A percentile compares a stretch with the other conserved stretches of the same genome.
phyloP scores from a whole-genome alignment of 2,888 invertebrate genomes.

The Ormia ochracea region DNA sequence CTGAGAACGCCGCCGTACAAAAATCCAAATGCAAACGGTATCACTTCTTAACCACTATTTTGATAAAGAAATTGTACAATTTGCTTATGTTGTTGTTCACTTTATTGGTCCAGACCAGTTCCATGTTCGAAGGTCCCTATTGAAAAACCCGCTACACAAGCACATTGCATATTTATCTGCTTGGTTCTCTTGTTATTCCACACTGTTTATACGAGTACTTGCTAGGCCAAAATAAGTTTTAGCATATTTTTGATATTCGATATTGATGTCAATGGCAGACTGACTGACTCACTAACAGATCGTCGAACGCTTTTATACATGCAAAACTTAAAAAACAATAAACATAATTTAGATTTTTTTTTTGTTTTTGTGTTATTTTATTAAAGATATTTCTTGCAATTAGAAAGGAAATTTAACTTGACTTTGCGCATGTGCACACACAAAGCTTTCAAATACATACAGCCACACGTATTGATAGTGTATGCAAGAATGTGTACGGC shows the following conservation, averaged over 20 bases:
- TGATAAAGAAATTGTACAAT: too few species aligned
- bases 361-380: not conserved
- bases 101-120: too few species aligned
- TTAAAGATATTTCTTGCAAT: conserved; percentile 19
- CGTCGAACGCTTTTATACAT: conserved; percentile 18
- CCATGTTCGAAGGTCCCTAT: too few species aligned
- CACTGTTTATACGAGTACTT: conserved; percentile 14
- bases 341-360: not conserved
- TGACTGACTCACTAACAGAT: conserved; percentile 1
- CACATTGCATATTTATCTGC: not conserved
- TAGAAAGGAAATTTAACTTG: conserved; percentile 46
- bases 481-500: too few species aligned
- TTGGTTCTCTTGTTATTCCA: not conserved
- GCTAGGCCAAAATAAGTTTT: conserved; percentile 9
- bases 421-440: not conserved
- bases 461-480: too few species aligned
- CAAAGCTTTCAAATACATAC: not conserved
- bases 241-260: conserved; percentile 58
- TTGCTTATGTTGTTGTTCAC: too few species aligned
- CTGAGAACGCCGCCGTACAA: too few species aligned
- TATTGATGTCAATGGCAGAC: conserved; percentile 59
- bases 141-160: too few species aligned
- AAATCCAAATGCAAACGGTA: too few species aligned
- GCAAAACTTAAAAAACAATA: not conserved
- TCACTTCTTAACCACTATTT: too few species aligned